Evolutionary conservation across 2,888 invertebrate genomes (phyloP).

Genomic region (Eugnorisma glareosa): DNA sequence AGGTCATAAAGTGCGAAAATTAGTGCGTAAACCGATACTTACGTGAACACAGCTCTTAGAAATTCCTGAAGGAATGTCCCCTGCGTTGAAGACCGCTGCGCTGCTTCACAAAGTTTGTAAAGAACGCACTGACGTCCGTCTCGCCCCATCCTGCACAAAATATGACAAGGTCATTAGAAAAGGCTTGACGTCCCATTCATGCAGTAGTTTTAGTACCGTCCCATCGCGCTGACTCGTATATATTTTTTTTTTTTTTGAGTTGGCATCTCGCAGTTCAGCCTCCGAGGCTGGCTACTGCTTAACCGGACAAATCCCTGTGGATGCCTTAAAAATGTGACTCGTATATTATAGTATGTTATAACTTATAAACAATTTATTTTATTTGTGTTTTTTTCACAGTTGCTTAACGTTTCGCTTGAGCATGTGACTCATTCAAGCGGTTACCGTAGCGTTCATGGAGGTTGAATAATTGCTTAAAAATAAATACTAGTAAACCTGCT

Average conservation of each 20-base stretch:
- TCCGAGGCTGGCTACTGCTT: no score
- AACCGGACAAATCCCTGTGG: no score
- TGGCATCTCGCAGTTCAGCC: no score
- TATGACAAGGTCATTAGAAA: not conserved
- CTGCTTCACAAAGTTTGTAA: constrained; percentile 92
- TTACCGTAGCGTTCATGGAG: not conserved
- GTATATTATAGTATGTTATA: no score
- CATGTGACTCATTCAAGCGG: not conserved
- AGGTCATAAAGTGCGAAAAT: not conserved
- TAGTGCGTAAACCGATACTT: constrained; percentile 73
- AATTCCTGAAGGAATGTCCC: constrained; percentile 92
- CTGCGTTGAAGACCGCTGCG: constrained; percentile 78
- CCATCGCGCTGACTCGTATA: no score
- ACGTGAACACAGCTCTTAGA: constrained; percentile 92
- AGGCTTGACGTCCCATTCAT: not conserved
- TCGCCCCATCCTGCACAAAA: constrained; percentile 86
- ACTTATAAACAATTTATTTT: not conserved
- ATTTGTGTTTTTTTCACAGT: not conserved
- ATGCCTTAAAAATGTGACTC: no score
- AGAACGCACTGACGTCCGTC: constrained; percentile 92
- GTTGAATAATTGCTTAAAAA: not conserved
- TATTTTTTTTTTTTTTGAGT: no score
- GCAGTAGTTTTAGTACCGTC: not conserved
- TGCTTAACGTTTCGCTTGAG: not conserved
- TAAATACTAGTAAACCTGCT: not conserved